These are phyloP conservation scores for Betta splendens DNA, from an alignment of 2,797 vertebrate genomes.

Conservation along the genomic window DNA sequence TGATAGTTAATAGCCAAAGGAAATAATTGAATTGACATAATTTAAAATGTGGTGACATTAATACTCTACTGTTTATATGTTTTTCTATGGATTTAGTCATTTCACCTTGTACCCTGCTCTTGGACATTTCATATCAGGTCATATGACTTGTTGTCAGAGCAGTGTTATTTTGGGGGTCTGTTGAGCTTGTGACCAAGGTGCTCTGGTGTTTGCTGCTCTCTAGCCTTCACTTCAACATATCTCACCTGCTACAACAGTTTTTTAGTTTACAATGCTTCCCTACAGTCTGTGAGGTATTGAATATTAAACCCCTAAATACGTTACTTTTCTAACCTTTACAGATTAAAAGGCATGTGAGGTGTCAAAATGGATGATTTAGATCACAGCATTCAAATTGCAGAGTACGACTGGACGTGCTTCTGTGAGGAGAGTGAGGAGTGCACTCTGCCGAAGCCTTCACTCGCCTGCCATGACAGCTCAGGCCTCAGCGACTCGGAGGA, in stretches of 20 bases:
- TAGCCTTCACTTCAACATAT: constrained; percentile 10
- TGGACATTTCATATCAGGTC: constrained; percentile 41
- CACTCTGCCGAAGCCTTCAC: constrained; percentile 75
- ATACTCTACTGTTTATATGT: background rate
- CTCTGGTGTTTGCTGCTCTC: constrained; percentile 31
- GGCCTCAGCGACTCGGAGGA: constrained; percentile 82
- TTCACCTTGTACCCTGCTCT: constrained; percentile 7
- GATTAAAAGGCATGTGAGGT: constrained; percentile 57
- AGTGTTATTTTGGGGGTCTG: constrained; percentile 59
- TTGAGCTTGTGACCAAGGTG: constrained; percentile 41
- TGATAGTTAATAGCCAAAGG: background rate
- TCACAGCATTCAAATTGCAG: constrained; percentile 91
- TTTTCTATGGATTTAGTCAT: background rate
- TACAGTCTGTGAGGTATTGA: no score
- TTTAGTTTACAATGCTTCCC: constrained; percentile 10
- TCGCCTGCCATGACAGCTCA: constrained; percentile 85
- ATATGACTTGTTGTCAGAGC: constrained; percentile 46
- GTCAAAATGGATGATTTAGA: constrained; percentile 92
- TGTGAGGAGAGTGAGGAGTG: constrained; percentile 87
- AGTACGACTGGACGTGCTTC: constrained; percentile 91
- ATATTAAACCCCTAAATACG: constrained; percentile 4
- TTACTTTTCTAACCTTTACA: constrained; percentile 54
- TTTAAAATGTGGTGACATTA: background rate
- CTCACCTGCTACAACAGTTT: constrained; percentile 10
- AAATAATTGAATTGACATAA: background rate